Percentiles rank a stretch among this genome's conserved stretches.
These are phyloP conservation scores for Acanthurus tractus DNA, from an alignment of 2,797 vertebrate genomes.

Conservation along the genomic window DNA sequence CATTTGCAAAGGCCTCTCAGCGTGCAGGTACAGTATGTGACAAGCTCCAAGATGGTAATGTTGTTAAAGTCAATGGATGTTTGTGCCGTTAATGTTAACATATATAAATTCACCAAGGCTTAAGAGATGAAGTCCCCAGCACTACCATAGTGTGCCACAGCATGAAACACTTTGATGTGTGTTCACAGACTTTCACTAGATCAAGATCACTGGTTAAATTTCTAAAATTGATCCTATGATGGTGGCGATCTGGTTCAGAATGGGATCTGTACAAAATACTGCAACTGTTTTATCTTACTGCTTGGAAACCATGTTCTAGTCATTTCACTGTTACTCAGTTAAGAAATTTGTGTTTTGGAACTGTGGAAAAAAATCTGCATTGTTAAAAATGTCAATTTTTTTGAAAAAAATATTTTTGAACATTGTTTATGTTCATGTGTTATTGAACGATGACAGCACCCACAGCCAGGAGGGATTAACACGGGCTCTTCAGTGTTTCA, in stretches of 20 bases:
- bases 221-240: background rate
- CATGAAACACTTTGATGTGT: background rate
- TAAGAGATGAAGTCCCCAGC: background rate
- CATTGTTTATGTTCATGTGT: conserved; percentile 37
- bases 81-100: conserved; percentile 8
- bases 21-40: conserved; percentile 10
- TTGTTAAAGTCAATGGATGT: conserved; percentile 16
- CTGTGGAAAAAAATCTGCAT: background rate
- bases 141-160: background rate
- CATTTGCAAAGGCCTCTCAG: conserved; percentile 8
- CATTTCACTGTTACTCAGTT: background rate
- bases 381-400: conserved; percentile 4
- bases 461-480: conserved; percentile 69
- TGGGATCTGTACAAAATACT: background rate
- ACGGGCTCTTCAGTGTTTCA: conserved; percentile 65
- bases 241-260: background rate
- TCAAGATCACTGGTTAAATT: background rate
- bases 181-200: background rate
- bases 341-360: background rate
- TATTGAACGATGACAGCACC: conserved; percentile 40
- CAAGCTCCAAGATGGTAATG: conserved; percentile 15
- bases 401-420: conserved; percentile 18
- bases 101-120: conserved; percentile 17
- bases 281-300: background rate
- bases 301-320: background rate